These are phyloP conservation scores for Myiozetetes cayanensis DNA, from an alignment of 2,113 vertebrate species.

Conservation along the genomic window DNA sequence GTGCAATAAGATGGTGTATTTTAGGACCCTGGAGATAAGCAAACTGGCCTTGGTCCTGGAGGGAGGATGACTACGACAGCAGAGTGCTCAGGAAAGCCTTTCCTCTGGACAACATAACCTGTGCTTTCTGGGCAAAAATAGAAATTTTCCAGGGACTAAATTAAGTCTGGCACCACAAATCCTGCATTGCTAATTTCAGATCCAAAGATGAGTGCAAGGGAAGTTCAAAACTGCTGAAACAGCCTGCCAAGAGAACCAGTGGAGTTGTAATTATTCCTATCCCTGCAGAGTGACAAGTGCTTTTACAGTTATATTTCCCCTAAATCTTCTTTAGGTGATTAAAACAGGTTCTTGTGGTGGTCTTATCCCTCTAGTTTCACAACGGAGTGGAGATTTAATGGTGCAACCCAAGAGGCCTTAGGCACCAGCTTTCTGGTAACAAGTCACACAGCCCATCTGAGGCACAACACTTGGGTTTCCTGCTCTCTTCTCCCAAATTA, in stretches of 20 bases:
- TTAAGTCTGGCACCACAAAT: background rate
- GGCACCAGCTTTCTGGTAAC: background rate
- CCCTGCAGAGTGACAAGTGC: background rate
- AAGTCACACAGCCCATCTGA: background rate
- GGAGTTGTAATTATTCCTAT: background rate
- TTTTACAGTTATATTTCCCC: background rate
- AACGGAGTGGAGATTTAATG: background rate
- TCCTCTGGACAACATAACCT: background rate
- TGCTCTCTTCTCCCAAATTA: background rate
- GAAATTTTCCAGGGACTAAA: too few species aligned
- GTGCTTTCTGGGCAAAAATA: background rate
- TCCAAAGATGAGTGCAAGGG: background rate
- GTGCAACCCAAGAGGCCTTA: background rate
- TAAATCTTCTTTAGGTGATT: background rate
- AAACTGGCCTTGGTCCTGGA: background rate
- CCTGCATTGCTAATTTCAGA: background rate
- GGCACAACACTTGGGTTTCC: background rate
- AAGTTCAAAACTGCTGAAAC: background rate
- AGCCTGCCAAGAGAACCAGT: background rate
- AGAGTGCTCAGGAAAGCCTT: background rate
- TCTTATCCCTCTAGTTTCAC: background rate
- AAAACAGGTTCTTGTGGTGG: background rate
- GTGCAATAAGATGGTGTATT: background rate
- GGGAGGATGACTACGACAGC: background rate
- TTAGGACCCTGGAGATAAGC: background rate